phyloP scores from a whole-genome alignment of 2,113 vertebrate species.

The Calypte anna region DNA sequence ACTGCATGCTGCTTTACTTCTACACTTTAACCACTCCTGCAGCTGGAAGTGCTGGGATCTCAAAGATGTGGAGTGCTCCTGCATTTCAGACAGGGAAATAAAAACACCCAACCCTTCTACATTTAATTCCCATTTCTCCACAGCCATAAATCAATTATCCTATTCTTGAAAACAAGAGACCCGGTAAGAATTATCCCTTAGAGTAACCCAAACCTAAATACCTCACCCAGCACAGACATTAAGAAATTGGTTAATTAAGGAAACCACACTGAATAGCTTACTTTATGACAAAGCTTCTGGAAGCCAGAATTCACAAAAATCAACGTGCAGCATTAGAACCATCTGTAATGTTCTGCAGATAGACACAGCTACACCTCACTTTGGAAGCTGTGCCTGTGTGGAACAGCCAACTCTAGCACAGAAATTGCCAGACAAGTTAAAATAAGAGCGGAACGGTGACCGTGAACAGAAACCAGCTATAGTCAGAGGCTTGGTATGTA shows the following conservation, averaged over 20 bases:
- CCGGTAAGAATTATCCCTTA: neutral
- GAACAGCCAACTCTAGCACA: neutral
- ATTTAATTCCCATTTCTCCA: neutral
- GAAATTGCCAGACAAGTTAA: fast-evolving
- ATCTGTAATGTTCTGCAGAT: neutral
- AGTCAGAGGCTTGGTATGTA: neutral
- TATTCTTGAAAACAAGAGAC: neutral
- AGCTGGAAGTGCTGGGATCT: too few relatives aligned
- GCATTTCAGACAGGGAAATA: neutral
- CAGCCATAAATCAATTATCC: neutral
- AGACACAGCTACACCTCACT: neutral
- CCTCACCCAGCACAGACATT: neutral
- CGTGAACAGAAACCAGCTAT: fast-evolving
- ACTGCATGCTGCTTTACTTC: too few relatives aligned
- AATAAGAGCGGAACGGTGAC: neutral
- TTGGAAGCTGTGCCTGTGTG: neutral
- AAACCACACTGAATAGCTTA: neutral
- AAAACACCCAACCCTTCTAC: too few relatives aligned
- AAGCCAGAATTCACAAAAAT: neutral
- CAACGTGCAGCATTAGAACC: neutral
- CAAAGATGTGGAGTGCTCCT: too few relatives aligned
- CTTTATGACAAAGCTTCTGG: neutral
- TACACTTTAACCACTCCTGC: too few relatives aligned
- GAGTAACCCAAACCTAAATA: neutral
- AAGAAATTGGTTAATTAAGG: neutral